Evolutionary conservation across 1,140 invertebrate species (phyloP).

Genomic region (Eufriesea mexicana): DNA sequence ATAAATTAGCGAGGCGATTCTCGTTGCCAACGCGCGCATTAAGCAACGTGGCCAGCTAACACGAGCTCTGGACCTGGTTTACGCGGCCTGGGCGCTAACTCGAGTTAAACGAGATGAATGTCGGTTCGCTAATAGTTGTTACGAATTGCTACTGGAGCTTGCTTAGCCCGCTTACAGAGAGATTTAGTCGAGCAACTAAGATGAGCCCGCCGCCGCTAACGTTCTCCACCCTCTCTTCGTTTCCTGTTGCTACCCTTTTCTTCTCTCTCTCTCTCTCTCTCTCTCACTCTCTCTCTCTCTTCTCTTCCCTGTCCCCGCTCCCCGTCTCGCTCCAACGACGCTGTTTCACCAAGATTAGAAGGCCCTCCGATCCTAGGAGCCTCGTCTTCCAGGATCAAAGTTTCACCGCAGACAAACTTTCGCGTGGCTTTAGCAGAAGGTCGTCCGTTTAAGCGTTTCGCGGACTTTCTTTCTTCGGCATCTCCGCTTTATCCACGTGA

Average conservation of each 20-base stretch:
- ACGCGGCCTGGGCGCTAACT: slow-evolving; percentile 71
- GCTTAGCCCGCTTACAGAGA: slow-evolving; percentile 63
- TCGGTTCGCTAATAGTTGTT: slow-evolving; percentile 79
- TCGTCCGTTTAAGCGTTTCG: slow-evolving; percentile 27
- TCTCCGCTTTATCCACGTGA: slow-evolving; percentile 9
- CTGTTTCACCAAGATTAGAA: slow-evolving; percentile 63
- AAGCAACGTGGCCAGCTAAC: slow-evolving; percentile 66
- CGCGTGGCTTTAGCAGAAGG: not conserved
- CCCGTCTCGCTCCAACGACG: not conserved
- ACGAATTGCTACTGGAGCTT: slow-evolving; percentile 72
- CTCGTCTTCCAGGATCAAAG: slow-evolving; percentile 54
- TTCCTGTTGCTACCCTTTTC: slow-evolving; percentile 12
- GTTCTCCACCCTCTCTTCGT: not conserved
- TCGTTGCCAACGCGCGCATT: slow-evolving; percentile 65
- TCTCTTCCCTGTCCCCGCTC: not conserved
- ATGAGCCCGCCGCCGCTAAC: slow-evolving; percentile 58
- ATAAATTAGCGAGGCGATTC: slow-evolving; percentile 72
- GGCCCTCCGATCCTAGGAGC: slow-evolving; percentile 26
- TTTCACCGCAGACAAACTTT: slow-evolving; percentile 50
- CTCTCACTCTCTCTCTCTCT: not conserved
- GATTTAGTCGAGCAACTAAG: slow-evolving; percentile 69
- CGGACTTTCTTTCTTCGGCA: not conserved
- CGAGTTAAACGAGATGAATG: slow-evolving; percentile 79
- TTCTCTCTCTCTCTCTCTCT: not conserved
- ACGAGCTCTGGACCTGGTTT: slow-evolving; percentile 66